Percentiles rank a stretch among this genome's conserved stretches.
Evolutionary conservation across 2,888 invertebrate species (phyloP).

Genomic region (Lepidocyrtinus sp.): DNA sequence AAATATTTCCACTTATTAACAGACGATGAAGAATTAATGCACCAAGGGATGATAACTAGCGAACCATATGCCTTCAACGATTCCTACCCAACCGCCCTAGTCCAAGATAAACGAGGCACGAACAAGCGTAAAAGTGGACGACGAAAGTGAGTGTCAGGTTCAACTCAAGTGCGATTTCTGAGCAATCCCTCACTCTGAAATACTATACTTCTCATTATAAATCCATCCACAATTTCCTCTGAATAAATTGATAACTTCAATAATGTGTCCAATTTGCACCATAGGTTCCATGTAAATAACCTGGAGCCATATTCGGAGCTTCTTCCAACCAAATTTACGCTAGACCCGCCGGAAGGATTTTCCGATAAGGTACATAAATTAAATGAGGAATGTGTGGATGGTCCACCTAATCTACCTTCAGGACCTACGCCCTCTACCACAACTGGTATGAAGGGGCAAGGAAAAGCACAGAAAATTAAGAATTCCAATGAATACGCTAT

Average conservation of each 20-base stretch:
- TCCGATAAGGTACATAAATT: slow-evolving; percentile 27
- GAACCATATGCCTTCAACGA: slow-evolving; percentile 58
- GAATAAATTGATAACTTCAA: slow-evolving; percentile 1
- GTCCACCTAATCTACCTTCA: no score
- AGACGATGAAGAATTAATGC: slow-evolving; percentile 41
- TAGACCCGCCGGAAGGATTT: slow-evolving; percentile 45
- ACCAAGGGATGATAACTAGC: slow-evolving; percentile 49
- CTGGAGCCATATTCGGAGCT: slow-evolving; percentile 37
- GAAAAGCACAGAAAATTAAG: slow-evolving; percentile 10
- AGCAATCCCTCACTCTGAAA: neutral
- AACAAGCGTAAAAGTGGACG: slow-evolving; percentile 31
- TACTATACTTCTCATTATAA: no score
- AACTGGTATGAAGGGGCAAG: slow-evolving; percentile 25
- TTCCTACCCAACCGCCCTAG: slow-evolving; percentile 43
- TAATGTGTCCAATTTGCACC: neutral
- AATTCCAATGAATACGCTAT: slow-evolving; percentile 55
- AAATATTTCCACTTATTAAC: no score
- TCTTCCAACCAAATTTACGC: slow-evolving; percentile 29
- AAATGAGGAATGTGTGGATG: neutral
- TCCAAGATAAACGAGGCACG: slow-evolving; percentile 46
- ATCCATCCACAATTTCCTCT: no score
- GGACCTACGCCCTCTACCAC: no score
- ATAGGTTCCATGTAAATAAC: slow-evolving; percentile 42
- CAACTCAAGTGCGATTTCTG: slow-evolving; percentile 5
- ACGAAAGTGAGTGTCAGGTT: slow-evolving; percentile 43